A percentile compares a stretch with the other conserved stretches of the same genome.
phyloP scores from a whole-genome alignment of 2,888 invertebrate genomes.

The Oeneis ivallda region DNA sequence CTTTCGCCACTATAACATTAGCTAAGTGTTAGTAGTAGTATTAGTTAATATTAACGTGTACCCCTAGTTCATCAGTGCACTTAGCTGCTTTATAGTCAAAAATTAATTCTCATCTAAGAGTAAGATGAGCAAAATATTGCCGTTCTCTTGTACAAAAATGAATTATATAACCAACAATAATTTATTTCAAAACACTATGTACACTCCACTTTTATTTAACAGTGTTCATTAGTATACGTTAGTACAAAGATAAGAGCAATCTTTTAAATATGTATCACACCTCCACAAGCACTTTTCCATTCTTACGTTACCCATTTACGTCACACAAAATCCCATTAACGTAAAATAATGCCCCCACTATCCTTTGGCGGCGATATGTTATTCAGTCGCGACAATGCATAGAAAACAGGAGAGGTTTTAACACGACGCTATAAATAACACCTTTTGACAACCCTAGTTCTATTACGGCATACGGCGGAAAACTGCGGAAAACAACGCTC shows the following conservation, averaged over 20 bases:
- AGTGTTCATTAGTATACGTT: no score
- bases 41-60: no score
- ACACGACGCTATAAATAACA: conserved; percentile 42
- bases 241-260: background rate
- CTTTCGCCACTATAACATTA: no score
- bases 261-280: background rate
- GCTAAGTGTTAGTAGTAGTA: no score
- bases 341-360: conserved; percentile 42
- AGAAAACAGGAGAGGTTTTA: conserved; percentile 44
- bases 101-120: no score
- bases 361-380: conserved; percentile 44
- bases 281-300: conserved; percentile 26
- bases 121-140: no score
- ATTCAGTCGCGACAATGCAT: conserved; percentile 45
- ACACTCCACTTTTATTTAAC: no score
- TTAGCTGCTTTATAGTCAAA: no score
- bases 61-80: no score
- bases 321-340: conserved; percentile 38
- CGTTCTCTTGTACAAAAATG: no score
- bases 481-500: background rate
- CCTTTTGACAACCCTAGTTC: conserved; percentile 42
- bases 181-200: no score
- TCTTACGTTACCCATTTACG: conserved; percentile 28
- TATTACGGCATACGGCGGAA: background rate
- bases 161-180: no score